Base-by-base conservation (phyloP, 1,140 invertebrate species). In the Eupristina koningsbergeri region DNA sequence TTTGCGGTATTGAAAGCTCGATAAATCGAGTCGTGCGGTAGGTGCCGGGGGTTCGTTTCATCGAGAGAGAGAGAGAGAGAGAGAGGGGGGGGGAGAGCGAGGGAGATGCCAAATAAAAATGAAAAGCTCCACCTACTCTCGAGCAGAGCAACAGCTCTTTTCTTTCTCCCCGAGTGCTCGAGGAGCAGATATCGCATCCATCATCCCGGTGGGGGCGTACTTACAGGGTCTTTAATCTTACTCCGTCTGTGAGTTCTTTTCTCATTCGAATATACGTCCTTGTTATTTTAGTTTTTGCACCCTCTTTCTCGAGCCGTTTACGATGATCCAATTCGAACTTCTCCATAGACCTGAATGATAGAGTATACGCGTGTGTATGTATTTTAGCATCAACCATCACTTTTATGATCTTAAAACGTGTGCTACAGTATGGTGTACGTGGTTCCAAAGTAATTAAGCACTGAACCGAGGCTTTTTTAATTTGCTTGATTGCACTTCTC, bases 161-260 rank as follows among this genome's bases (percentile, higher is more conserved):
- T n/a, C 34, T n/a, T n/a, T 41, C 9, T 26, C 15, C 36, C 41
- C 86, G 85, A 81, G 84, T 58, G 53, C 26, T 64, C 61, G 19
- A 11, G 39, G 22, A 86, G 89, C 87, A 86, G 88, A 87, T 87
- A 90, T 91, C 90, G 89, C 92, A 92, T 92, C 91, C 90, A 92
- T 92, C 92, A 92, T 92, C 90, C 90, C 87, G 87, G 85, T 88
- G 91, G 89, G 90, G 92, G 92, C 91, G 92, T 92, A 92, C 87
- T 90, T 89, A 89, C 86, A 47, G 88, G 88, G 86, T 92, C 91
- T 92, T 92, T 92, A 92, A 92, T 92, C 91, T 92, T 92, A 89
- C 87, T 80, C 73, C 69, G 82, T 45, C 45, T 61, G 41, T 77
- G 63, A 64, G 41, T 79, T 61, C 50, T 15, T 64, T 73, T 61